Percentiles rank a stretch among this genome's conserved stretches.
Conservation (phyloP, 2,888 invertebrate species). For the Dorcus parallelipipedus region DNA sequence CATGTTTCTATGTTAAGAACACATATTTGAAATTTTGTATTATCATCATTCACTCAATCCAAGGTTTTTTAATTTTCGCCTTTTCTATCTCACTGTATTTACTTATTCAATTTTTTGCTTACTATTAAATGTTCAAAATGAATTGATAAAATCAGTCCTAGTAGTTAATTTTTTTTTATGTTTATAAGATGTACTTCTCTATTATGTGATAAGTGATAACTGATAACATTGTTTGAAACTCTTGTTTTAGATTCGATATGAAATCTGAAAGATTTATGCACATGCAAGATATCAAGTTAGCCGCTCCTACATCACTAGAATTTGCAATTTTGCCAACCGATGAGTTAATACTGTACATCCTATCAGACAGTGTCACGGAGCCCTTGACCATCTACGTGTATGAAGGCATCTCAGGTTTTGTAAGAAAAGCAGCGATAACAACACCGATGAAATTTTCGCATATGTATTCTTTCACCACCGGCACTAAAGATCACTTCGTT, state of each 20-base stretch:
- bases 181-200: no score
- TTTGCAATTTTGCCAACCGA: slow-evolving; percentile 46
- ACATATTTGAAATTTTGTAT: no score
- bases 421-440: slow-evolving; percentile 29
- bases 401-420: slow-evolving; percentile 48
- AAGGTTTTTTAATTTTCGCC: no score
- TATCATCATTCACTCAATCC: no score
- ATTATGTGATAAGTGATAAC: background rate
- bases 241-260: slow-evolving; percentile 33
- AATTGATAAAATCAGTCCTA: no score
- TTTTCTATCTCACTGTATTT: no score
- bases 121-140: no score
- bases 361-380: slow-evolving; percentile 42
- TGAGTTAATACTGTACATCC: slow-evolving; percentile 49
- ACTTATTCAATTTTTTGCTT: no score
- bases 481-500: slow-evolving; percentile 35
- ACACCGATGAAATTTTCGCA: slow-evolving; percentile 24
- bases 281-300: slow-evolving; percentile 44
- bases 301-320: slow-evolving; percentile 40
- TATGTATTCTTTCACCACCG: slow-evolving; percentile 32
- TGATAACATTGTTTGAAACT: background rate
- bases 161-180: no score
- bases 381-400: slow-evolving; percentile 48
- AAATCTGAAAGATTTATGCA: slow-evolving; percentile 33
- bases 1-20: no score